phyloP scores from a whole-genome alignment of 2,113 vertebrate genomes.

The Bubo scandiacus region DNA sequence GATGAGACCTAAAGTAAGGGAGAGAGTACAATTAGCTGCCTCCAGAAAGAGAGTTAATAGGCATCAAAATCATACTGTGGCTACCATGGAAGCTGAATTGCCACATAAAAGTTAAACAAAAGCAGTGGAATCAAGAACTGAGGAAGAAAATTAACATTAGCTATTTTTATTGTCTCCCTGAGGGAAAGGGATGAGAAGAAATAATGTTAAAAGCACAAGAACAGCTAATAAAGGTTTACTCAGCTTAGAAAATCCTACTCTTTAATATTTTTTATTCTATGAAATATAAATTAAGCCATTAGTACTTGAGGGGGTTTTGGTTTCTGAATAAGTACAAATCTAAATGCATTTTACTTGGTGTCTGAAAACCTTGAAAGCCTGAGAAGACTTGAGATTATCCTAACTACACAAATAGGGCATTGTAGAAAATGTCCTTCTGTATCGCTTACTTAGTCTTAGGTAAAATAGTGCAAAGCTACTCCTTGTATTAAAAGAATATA shows the following conservation, averaged over 20 bases:
- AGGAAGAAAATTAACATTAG: not conserved
- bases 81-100: not conserved
- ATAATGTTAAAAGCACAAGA: conserved; percentile 17
- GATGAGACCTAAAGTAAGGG: not conserved
- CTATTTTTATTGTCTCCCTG: conserved; percentile 29
- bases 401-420: not conserved
- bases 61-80: not conserved
- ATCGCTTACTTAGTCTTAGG: not conserved
- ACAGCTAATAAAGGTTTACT: conserved; percentile 36
- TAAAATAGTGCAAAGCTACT: not conserved
- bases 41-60: not conserved
- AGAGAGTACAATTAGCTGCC: not conserved
- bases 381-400: conserved; percentile 16
- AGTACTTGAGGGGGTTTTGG: not conserved
- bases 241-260: conserved; percentile 19
- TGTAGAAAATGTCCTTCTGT: not conserved
- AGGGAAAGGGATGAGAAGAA: conserved; percentile 19
- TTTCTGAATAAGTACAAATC: conserved; percentile 9
- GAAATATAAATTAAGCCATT: conserved; percentile 30
- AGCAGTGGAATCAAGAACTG: not conserved
- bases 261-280: conserved; percentile 4
- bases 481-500: not conserved
- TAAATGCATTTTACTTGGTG: not conserved
- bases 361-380: not conserved
- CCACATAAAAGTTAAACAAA: not conserved